These are phyloP conservation scores for Morus bassanus DNA, from an alignment of 2,797 vertebrate species.

Conservation along the genomic window DNA sequence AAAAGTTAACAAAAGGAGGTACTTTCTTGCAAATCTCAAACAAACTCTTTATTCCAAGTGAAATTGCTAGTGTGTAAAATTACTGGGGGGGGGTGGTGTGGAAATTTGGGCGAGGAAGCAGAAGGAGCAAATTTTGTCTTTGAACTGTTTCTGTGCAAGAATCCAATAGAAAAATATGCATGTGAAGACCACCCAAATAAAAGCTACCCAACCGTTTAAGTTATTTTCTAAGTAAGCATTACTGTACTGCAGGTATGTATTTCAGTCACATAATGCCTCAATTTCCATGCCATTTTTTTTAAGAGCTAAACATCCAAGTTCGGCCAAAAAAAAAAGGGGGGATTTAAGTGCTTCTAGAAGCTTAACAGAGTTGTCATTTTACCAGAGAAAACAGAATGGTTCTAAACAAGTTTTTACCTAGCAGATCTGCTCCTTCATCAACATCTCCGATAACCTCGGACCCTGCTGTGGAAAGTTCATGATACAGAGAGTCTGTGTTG, in stretches of 20 bases:
- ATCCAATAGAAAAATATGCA: background rate
- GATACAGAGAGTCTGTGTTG: conserved; percentile 97
- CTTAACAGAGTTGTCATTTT: background rate
- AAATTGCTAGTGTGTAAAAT: background rate
- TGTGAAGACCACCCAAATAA: background rate
- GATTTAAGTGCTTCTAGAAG: background rate
- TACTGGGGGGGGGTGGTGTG: background rate
- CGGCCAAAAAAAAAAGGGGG: background rate
- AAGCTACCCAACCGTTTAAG: background rate
- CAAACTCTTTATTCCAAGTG: background rate
- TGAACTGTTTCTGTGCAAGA: background rate
- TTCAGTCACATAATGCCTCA: background rate
- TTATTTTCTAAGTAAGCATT: background rate
- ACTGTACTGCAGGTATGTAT: background rate
- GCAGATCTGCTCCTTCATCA: conserved; percentile 94
- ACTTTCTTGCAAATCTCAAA: background rate
- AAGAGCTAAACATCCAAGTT: background rate
- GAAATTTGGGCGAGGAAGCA: background rate
- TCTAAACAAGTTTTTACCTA: conserved; percentile 80
- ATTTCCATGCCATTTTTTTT: background rate
- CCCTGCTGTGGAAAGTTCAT: conserved; percentile 95
- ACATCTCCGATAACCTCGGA: conserved; percentile 97
- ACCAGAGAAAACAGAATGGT: background rate
- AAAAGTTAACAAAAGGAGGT: background rate
- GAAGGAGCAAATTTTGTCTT: background rate